These are phyloP conservation scores for Papilio helenus DNA, from an alignment of 1,140 invertebrate species.

Conservation along the genomic window DNA sequence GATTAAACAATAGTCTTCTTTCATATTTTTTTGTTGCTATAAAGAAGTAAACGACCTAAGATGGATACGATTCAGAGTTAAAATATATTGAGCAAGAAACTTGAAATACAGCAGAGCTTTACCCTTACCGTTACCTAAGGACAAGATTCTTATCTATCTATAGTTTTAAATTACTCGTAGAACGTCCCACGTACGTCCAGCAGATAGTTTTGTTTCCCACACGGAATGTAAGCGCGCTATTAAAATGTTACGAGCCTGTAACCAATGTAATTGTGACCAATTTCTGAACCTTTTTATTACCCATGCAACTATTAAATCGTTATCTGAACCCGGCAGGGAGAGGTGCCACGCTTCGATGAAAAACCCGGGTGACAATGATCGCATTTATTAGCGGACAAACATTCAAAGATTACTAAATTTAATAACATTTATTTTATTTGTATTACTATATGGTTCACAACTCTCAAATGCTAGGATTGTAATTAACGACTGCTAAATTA, in stretches of 20 bases:
- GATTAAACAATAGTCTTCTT: too few relatives aligned
- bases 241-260: conserved; percentile 74
- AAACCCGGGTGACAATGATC: conserved; percentile 46
- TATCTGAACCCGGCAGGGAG: conserved; percentile 56
- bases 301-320: conserved; percentile 74
- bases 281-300: conserved; percentile 76
- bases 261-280: conserved; percentile 75
- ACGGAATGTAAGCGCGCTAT: conserved; percentile 63
- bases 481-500: not conserved
- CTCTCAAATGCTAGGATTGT: too few relatives aligned
- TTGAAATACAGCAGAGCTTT: conserved; percentile 22
- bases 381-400: not conserved
- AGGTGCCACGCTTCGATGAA: conserved; percentile 34
- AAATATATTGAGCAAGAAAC: not conserved
- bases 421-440: too few relatives aligned
- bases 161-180: conserved; percentile 33
- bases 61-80: not conserved
- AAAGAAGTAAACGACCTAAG: too few relatives aligned
- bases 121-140: not conserved
- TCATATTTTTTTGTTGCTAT: too few relatives aligned
- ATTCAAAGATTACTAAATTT: too few relatives aligned
- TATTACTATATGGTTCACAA: too few relatives aligned
- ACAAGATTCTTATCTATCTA: conserved; percentile 33
- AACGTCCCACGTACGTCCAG: conserved; percentile 15
- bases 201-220: conserved; percentile 57